Base-by-base conservation (phyloP, 2,113 vertebrate genomes). In the Dermatemys mawii region DNA sequence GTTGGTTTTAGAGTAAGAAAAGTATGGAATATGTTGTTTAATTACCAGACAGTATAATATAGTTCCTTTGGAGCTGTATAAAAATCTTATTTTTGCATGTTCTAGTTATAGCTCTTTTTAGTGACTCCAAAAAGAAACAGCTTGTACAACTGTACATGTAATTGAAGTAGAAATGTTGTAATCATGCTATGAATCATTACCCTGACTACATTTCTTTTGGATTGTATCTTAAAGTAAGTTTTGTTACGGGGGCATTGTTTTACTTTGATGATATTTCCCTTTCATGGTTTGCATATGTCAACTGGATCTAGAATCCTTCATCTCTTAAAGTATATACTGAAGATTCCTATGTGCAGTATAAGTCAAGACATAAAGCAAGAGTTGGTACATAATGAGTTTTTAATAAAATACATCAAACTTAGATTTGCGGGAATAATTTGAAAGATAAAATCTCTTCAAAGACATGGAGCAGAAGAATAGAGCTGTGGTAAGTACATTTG, bases 31-130 rank as follows among this genome's bases (percentile, higher is more conserved):
- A 32, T 84, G n/a, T 93, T 96, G 49, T 73, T 82, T 60, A 83
- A 76, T 89, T 80, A 63, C 12, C 17, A 53, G 55, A 19, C 35
- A 32, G 38, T 89, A 60, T 78, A 91, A 17, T 49, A 10, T 17
- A 6, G 6, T 17, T 46, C 29, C 29, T 89, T 38, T 86, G 41
- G 78, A 90, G 78, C 26, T 88, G 26, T 84, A 54, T 16, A 90
- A 19, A 76, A 88, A 1, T 16, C 63, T 88, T 87, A 70, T 81
- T 6, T 87, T 92, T 93, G 7, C 7, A 2, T 44, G 11, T 86
- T 92, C 80, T 92, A 81, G 75, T 94, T 83, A 49, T 41, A 82
- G 10, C 12, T 92, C 44, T 83, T 95, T 87, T 94, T 26, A 81
- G 16, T 83, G 27, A 41, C 44, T 80, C 14, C 8, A 1, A 50